These are phyloP conservation scores for Orthonevra nobilis DNA, from an alignment of 2,888 invertebrate species.

Conservation along the genomic window DNA sequence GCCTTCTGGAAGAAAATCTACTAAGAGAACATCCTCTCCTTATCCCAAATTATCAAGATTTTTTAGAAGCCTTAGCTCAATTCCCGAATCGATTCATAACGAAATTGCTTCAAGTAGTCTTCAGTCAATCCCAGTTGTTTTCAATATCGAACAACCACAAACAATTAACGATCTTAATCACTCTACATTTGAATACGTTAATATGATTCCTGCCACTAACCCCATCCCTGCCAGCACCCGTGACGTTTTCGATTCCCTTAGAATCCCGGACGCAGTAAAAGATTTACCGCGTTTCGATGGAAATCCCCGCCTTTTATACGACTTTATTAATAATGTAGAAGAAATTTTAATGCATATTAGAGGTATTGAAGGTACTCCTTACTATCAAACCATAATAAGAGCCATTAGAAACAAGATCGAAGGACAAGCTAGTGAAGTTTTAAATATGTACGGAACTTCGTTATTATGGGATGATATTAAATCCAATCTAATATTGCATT, in stretches of 20 bases:
- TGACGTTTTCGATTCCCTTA: conserved; percentile 8
- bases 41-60: conserved; percentile 4
- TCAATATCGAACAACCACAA: background rate
- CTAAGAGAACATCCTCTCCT: background rate
- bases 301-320: conserved; percentile 18
- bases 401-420: conserved; percentile 17
- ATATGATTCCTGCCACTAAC: background rate
- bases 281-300: conserved; percentile 24
- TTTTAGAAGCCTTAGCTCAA: conserved; percentile 10
- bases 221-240: background rate
- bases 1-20: background rate
- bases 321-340: conserved; percentile 27
- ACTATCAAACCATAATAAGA: conserved; percentile 13
- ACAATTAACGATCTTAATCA: background rate
- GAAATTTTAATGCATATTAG: conserved; percentile 18
- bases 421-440: conserved; percentile 9
- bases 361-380: conserved; percentile 14
- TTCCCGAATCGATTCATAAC: background rate
- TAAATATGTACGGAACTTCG: conserved; percentile 19
- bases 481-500: conserved; percentile 4
- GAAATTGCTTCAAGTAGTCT: background rate
- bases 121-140: background rate
- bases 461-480: conserved; percentile 6
- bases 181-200: background rate
- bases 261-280: conserved; percentile 16